Evolutionary conservation across 2,113 vertebrate genomes (phyloP).

Genomic region (Corythornis madagascariensis): DNA sequence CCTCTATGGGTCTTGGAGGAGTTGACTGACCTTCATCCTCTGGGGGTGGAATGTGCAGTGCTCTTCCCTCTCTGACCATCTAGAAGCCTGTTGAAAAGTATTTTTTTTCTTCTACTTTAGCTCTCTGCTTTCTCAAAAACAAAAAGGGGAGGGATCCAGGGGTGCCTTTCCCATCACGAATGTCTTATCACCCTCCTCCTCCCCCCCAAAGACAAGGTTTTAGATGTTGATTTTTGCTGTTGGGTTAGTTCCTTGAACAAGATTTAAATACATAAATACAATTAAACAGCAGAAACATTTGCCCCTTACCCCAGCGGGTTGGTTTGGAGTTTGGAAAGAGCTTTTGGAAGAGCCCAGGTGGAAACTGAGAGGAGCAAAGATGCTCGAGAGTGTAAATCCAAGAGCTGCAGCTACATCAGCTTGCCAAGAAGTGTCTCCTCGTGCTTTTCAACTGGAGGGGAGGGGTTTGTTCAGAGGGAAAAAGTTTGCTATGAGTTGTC

Average conservation of each 20-base stretch:
- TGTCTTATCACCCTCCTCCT: not conserved
- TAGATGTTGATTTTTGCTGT: accelerated
- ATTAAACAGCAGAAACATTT: not conserved
- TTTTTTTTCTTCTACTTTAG: not conserved
- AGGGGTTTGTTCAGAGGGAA: not conserved
- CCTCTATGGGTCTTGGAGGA: not conserved
- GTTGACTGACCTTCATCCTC: not conserved
- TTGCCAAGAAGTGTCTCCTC: not conserved
- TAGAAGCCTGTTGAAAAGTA: not conserved
- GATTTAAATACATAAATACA: no score
- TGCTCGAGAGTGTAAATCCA: no score
- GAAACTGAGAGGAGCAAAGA: not conserved
- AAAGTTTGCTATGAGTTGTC: not conserved
- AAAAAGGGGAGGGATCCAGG: no score
- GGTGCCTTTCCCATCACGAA: not conserved
- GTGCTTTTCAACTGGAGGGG: accelerated
- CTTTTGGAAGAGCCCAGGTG: not conserved
- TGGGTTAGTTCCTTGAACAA: accelerated
- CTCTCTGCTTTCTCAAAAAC: no score
- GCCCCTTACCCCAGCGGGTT: accelerated
- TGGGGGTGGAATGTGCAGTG: accelerated
- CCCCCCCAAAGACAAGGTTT: accelerated
- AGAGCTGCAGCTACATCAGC: accelerated
- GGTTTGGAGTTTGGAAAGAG: accelerated
- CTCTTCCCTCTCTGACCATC: not conserved